phyloP scores from a whole-genome alignment of 2,113 vertebrate genomes.

The Steatornis caripensis region DNA sequence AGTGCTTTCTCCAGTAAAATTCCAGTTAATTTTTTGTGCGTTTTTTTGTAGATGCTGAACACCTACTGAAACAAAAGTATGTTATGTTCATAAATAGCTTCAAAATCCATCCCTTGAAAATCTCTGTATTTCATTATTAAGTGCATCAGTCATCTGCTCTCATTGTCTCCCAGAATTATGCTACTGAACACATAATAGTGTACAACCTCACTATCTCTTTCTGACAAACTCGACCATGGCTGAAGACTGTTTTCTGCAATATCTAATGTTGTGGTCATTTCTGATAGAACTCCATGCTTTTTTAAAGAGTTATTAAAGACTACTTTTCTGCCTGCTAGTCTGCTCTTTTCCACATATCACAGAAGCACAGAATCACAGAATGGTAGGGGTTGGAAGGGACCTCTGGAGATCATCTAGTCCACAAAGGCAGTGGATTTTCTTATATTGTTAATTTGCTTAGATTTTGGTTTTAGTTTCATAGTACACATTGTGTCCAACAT shows the following conservation, averaged over 20 bases:
- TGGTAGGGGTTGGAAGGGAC: too few relatives aligned
- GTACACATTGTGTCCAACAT: constrained; percentile 67
- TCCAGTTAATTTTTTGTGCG: neutral
- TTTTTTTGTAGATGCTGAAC: neutral
- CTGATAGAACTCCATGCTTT: neutral
- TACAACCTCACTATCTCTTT: neutral
- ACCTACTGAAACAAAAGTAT: neutral
- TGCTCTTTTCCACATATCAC: neutral
- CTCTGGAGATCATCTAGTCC: too few relatives aligned
- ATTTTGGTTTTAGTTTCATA: constrained; percentile 69
- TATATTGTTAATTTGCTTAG: constrained; percentile 68
- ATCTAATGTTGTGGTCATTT: neutral
- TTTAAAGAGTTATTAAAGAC: neutral
- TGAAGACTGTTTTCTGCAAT: neutral
- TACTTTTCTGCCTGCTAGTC: neutral
- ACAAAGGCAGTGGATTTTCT: neutral
- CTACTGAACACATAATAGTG: neutral
- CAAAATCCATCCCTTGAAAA: neutral
- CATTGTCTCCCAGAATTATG: neutral
- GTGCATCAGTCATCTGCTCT: neutral
- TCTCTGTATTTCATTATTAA: neutral
- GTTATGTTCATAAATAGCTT: neutral
- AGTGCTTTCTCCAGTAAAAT: neutral
- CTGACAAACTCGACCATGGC: neutral
- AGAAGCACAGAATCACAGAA: too few relatives aligned